Conservation (phyloP, 1,140 invertebrate genomes). For the Drosophila nikananu region DNA sequence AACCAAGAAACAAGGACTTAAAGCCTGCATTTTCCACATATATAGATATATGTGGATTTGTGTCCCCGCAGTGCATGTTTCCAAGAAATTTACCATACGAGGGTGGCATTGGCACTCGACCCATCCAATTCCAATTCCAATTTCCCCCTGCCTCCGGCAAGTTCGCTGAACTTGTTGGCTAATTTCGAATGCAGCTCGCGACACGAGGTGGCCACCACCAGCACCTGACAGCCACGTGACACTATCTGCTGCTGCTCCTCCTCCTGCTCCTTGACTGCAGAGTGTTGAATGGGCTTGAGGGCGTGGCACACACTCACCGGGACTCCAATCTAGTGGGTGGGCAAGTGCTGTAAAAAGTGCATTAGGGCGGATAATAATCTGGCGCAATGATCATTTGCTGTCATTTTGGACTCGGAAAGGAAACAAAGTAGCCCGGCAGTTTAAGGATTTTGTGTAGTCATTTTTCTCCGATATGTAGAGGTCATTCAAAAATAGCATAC, state of each 20-base stretch:
- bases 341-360: slow-evolving; percentile 37
- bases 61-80: slow-evolving; percentile 19
- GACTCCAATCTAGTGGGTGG: slow-evolving; percentile 16
- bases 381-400: slow-evolving; percentile 28
- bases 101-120: slow-evolving; percentile 7
- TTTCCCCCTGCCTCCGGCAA: slow-evolving; percentile 10
- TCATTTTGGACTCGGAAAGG: background rate
- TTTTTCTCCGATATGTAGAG: background rate
- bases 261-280: slow-evolving; percentile 2
- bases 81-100: slow-evolving; percentile 16
- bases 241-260: slow-evolving; percentile 51
- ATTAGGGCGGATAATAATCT: slow-evolving; percentile 43
- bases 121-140: slow-evolving; percentile 26
- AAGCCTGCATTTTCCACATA: background rate
- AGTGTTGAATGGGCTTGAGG: slow-evolving; percentile 29
- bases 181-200: slow-evolving; percentile 67
- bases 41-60: background rate
- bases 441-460: slow-evolving; percentile 4
- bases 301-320: slow-evolving; percentile 27
- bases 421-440: slow-evolving; percentile 23
- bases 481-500: slow-evolving; percentile 4
- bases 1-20: background rate
- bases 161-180: slow-evolving; percentile 56
- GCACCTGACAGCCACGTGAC: slow-evolving; percentile 67
- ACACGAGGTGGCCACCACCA: slow-evolving; percentile 41